Evolutionary conservation across 2,113 vertebrate genomes (phyloP), one percentile per base, ranked within the genome.

Genomic region (Donacobius atricapilla): DNA sequence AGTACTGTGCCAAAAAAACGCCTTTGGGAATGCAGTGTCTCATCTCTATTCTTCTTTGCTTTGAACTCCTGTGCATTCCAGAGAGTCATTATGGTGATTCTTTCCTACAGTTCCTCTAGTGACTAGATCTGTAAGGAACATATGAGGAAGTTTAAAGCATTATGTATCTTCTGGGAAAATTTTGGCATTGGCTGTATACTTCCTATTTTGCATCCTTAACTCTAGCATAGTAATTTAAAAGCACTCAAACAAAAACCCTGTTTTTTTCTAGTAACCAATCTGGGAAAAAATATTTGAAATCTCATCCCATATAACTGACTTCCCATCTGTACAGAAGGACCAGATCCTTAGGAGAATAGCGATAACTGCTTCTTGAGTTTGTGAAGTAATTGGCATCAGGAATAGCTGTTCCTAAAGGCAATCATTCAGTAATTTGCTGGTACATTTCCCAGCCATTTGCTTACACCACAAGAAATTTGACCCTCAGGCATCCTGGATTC

Each of bases 401-500:
- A 93, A 91, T n/a, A 90, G 85, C 33, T 85, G 22, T 68, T 95
- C 73, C 66, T 85, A 79, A 76, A 87, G 37, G 70, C 77, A 94
- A 76, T 51, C 54, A 82, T 44, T 50, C 78, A 72, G 78, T 90
- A 95, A 91, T 66, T 81, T 84, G 37, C 77, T 95, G 77, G 87
- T 91, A 95, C 84, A 93, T 95, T 93, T 95, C 90, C 91, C 77
- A 89, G 35, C n/a, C 60, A 84, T 91, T 96, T 95, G 45, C 64
- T 91, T 84, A 89, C 33, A 86, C 47, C 33, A 91, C 68, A 84
- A 81, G 47, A 87, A 89, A 93, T 70, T 33, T 39, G 42, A 82
- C 69, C 85, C 82, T 81, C 64, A 31, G 81, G 77, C 69, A 93
- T 61, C 30, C 28, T 73, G 37, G 39, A 30, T 65, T 91, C 84